A percentile compares a stretch with the other conserved stretches of the same genome.
phyloP scores from a whole-genome alignment of 2,888 invertebrate genomes.

The Spisula solida region DNA sequence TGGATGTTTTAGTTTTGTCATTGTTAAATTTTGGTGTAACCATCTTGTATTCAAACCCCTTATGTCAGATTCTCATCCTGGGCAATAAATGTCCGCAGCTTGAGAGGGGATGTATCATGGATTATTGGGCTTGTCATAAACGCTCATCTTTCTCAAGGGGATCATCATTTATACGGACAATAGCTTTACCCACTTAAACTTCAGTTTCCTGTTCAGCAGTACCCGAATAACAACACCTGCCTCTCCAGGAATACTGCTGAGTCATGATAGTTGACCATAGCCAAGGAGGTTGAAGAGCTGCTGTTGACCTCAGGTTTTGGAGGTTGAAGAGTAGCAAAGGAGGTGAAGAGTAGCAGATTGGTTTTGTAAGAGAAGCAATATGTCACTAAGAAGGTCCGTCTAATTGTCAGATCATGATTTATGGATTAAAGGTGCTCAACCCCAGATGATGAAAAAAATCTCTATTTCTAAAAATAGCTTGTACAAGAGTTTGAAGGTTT shows the following conservation, averaged over 20 bases:
- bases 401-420: constrained; percentile 5
- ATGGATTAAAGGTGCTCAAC: not conserved
- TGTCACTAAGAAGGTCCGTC: not conserved
- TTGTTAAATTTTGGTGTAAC: no score
- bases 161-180: constrained; percentile 6
- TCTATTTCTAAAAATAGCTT: not conserved
- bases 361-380: not conserved
- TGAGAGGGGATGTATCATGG: not conserved
- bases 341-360: constrained; percentile 23
- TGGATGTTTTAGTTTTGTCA: no score
- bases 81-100: constrained; percentile 1
- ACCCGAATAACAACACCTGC: constrained; percentile 13
- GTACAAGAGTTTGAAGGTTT: not conserved
- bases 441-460: not conserved
- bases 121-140: constrained; percentile 15
- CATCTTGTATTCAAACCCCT: not conserved
- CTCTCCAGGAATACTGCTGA: constrained; percentile 28
- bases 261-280: constrained; percentile 19
- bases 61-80: not conserved
- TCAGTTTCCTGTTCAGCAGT: constrained; percentile 15
- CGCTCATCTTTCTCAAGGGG: constrained; percentile 9
- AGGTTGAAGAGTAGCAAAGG: constrained; percentile 37
- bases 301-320: constrained; percentile 27
- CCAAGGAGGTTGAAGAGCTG: constrained; percentile 42
- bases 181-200: constrained; percentile 34